Evolutionary conservation across 2,113 vertebrate species (phyloP), one percentile per base, ranked within the genome.

Genomic region (Anolis sagrei): DNA sequence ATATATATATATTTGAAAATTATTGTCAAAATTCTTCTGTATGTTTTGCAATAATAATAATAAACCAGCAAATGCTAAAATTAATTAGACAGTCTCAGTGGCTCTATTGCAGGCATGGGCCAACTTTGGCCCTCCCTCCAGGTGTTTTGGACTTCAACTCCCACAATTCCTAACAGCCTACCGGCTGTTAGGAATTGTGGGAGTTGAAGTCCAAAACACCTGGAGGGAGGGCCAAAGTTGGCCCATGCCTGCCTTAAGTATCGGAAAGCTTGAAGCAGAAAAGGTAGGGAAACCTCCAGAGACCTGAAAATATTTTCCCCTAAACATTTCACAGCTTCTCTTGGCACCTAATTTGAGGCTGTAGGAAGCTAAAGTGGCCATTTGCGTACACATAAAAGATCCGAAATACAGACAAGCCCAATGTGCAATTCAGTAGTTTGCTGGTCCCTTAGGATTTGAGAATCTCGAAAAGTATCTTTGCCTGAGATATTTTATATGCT

Each of bases 21-120:
- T 58, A 58, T 58, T 58, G 29, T 8, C 64, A 29, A 27, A n/a
- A 3, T 58, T 8, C 18, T 51, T 0, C 9, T 0, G 1, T 0
- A 0, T n/a, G 64, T 81, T 76, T 75, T 14, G 48, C 77, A 49
- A 61, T n/a, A 4, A 32, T n/a, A 23, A 27, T 54, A 18, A 49
- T n/a, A n/a, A n/a, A n/a, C n/a, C n/a, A 44, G 39, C 3, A 44
- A 44, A 5, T 44, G 39, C 39, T 44, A 44, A 44, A 44, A 44
- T 44, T 61, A 23, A 23, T 21, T 39, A 61, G n/a, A 0, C 36
- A 74, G 36, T 6, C 13, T 13, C 44, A 18, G 58, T 18, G 16
- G 25, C 11, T 6, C 19, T 64, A 23, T 23, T 64, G 61, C 61
- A 18, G 19, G 61, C 61, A 64, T 68, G 13, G 61, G 4, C 6